Percentiles rank a stretch among this genome's conserved stretches.
phyloP scores from a whole-genome alignment of 2,113 vertebrate species.

The Solea senegalensis region DNA sequence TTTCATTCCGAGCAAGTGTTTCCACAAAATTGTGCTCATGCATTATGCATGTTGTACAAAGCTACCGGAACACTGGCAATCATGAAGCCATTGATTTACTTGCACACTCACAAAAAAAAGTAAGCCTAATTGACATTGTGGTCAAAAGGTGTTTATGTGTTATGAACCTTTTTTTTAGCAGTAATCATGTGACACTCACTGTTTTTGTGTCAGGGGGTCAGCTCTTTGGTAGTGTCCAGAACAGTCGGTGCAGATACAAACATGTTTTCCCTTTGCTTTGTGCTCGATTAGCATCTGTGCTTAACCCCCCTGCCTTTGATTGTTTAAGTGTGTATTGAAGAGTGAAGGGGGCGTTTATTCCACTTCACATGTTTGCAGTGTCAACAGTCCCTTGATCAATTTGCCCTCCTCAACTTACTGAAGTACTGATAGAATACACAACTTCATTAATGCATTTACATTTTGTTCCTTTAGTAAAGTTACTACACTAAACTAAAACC shows the following conservation, averaged over 20 bases:
- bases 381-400: neutral
- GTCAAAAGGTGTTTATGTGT: constrained; percentile 9
- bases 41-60: constrained; percentile 31
- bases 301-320: constrained; percentile 3
- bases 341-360: too few species aligned
- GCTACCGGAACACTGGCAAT: constrained; percentile 36
- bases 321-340: neutral
- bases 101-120: constrained; percentile 6
- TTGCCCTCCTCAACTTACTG: too few species aligned
- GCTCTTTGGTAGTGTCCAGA: constrained; percentile 6
- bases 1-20: constrained; percentile 39
- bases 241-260: constrained; percentile 18
- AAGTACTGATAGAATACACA: too few species aligned
- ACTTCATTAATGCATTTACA: neutral
- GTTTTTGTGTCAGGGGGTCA: constrained; percentile 16
- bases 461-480: neutral
- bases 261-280: constrained; percentile 27
- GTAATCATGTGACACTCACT: too few species aligned
- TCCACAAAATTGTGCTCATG: constrained; percentile 38
- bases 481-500: neutral
- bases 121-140: neutral
- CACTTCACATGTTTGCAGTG: too few species aligned
- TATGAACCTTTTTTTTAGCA: neutral
- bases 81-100: constrained; percentile 30
- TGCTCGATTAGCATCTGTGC: too few species aligned